Percentiles rank a stretch among this genome's conserved stretches.
phyloP scores from a whole-genome alignment of 2,888 invertebrate species.

The Orthonychiurus folsomi region DNA sequence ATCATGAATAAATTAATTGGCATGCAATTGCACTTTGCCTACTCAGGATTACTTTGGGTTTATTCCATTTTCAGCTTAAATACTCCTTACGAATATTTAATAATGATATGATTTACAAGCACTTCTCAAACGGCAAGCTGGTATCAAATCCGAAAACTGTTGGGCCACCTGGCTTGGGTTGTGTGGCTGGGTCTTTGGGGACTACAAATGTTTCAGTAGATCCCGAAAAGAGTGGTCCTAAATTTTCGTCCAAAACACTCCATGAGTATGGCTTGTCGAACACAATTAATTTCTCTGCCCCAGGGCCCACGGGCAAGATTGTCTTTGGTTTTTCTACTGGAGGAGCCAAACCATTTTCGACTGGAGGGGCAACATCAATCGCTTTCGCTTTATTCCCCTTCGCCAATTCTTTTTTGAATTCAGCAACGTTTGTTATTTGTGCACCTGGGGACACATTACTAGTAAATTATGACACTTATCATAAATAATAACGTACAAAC shows the following conservation, averaged over 20 bases:
- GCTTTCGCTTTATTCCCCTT: background rate
- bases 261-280: slow-evolving; percentile 11
- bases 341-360: background rate
- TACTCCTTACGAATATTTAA: too few relatives aligned
- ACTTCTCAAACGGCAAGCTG: slow-evolving; percentile 4
- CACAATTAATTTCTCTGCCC: background rate
- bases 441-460: slow-evolving; percentile 3
- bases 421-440: slow-evolving; percentile 9
- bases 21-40: too few relatives aligned
- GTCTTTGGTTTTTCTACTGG: background rate
- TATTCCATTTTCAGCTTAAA: too few relatives aligned
- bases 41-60: too few relatives aligned
- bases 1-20: too few relatives aligned
- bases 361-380: background rate
- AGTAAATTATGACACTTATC: background rate
- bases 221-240: slow-evolving; percentile 10
- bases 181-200: background rate
- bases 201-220: background rate
- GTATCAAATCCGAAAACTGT: slow-evolving; percentile 5
- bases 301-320: background rate
- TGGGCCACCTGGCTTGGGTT: background rate
- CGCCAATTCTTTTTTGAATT: slow-evolving; percentile 3
- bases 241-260: slow-evolving; percentile 5
- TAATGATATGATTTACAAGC: slow-evolving; percentile 9
- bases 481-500: background rate